phyloP scores from a whole-genome alignment of 2,797 vertebrate genomes.

The Spondyliosoma cantharus region DNA sequence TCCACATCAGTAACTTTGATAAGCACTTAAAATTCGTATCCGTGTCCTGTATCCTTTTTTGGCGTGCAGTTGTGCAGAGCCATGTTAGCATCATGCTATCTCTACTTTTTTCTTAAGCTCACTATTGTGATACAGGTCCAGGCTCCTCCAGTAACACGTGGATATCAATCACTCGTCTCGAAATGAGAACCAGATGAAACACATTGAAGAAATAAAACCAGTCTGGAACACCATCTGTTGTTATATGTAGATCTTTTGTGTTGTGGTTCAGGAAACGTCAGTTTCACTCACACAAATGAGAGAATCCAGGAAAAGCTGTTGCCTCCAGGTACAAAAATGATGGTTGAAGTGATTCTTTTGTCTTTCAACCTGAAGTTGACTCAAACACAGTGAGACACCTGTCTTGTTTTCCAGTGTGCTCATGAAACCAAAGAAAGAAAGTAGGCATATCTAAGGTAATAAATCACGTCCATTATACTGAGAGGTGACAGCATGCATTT shows the following conservation, averaged over 20 bases:
- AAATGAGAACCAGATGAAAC: conserved; percentile 53
- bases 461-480: conserved; percentile 42
- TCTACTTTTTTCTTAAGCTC: conserved; percentile 12
- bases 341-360: neutral
- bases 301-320: neutral
- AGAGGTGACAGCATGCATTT: conserved; percentile 55
- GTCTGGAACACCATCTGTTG: conserved; percentile 26
- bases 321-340: neutral
- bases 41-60: neutral
- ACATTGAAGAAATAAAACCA: conserved; percentile 49
- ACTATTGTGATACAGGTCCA: conserved; percentile 4
- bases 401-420: conserved; percentile 16
- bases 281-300: conserved; percentile 6
- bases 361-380: neutral
- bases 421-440: conserved; percentile 32
- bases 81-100: neutral
- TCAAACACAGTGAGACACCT: conserved; percentile 15
- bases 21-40: conserved; percentile 6
- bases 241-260: conserved; percentile 12
- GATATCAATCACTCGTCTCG: conserved; percentile 31
- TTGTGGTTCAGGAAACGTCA: conserved; percentile 10
- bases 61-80: neutral
- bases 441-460: conserved; percentile 17
- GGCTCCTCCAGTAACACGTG: conserved; percentile 18
- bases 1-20: conserved; percentile 4